Base-by-base conservation (phyloP, 2,888 invertebrate species). In the Eledona agricola region DNA sequence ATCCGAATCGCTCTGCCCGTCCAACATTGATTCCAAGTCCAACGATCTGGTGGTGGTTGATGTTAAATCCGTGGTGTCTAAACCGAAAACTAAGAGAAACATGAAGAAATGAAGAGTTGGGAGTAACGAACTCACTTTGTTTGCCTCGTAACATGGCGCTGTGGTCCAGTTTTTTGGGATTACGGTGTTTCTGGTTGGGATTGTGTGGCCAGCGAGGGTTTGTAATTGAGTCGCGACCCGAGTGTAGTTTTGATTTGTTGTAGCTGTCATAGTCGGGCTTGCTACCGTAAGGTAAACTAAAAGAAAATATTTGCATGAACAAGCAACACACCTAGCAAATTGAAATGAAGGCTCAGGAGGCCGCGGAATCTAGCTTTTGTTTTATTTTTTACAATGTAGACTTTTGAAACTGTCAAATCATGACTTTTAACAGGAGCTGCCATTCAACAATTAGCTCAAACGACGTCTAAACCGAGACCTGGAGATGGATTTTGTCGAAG, bases 31-130 rank as follows among this genome's bases (percentile, higher is more conserved):
- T 42, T 91, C 90, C 55, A 89, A 78, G 75, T 89, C 89, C 31
- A 90, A 78, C 40, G 87, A 87, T 35, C 87, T 79, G 0, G 90
- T 90, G 0, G 90, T 90, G 0, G 89, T 89, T 0, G 90, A 90
- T 0, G 89, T 88, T 72, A 90, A 79, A 71, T 90, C 89, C 0
- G 86, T 86, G 1, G 85, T 86, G 70, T 89, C 89, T 5, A 87
- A 73, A 0, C 87, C 87, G 69, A 88, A 87, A 55, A 87, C 87
- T 86, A n/a, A n/a, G n/a, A n/a, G n/a, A n/a, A n/a, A n/a, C n/a
- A n/a, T n/a, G n/a, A n/a, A n/a, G n/a, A 6, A 22, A 28, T 7
- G 9, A 12, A 31, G 2, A 4, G 31, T 32, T 15, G 4, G 17
- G 12, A 7, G n/a, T n/a, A n/a, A n/a, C n/a, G n/a, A 10, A 75